phyloP scores from a whole-genome alignment of 1,140 invertebrate genomes.

The Amyelois transitella region DNA sequence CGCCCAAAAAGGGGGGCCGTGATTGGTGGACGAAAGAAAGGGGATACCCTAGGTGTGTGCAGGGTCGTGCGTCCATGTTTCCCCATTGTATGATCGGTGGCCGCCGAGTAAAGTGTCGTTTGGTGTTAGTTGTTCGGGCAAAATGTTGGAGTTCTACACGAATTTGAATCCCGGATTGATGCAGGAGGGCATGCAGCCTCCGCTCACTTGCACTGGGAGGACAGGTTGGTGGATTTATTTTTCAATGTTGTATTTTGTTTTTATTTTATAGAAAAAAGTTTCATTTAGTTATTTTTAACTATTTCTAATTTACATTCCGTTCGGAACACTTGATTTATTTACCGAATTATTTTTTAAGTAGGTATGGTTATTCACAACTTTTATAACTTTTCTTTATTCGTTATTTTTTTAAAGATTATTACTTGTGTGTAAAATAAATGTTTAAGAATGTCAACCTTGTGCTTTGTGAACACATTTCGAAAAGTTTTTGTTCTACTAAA shows the following conservation, averaged over 20 bases:
- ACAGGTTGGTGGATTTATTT: conserved; percentile 63
- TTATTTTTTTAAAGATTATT: too few relatives aligned
- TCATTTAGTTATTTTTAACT: too few relatives aligned
- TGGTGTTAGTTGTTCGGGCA: conserved; percentile 34
- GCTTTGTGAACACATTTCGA: too few relatives aligned
- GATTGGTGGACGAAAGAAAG: conserved; percentile 41
- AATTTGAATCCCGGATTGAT: conserved; percentile 70
- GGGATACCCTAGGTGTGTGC: conserved; percentile 21
- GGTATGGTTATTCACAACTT: too few relatives aligned
- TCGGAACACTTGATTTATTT: too few relatives aligned
- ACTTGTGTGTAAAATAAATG: too few relatives aligned
- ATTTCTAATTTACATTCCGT: too few relatives aligned
- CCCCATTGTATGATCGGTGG: conserved; percentile 34
- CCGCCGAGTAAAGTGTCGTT: conserved; percentile 21
- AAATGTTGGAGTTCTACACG: conserved; percentile 69
- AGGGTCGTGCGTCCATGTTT: conserved; percentile 20
- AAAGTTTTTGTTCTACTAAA: too few relatives aligned
- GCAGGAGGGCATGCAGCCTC: conserved; percentile 69
- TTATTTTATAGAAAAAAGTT: too few relatives aligned
- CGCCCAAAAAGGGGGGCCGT: conserved; percentile 9
- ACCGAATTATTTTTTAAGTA: too few relatives aligned
- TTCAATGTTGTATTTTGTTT: not conserved
- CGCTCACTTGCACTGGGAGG: conserved; percentile 67
- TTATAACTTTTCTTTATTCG: too few relatives aligned
- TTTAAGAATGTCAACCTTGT: too few relatives aligned